Evolutionary conservation across 2,888 invertebrate genomes (phyloP).

Genomic region (Oasisia sp.): DNA sequence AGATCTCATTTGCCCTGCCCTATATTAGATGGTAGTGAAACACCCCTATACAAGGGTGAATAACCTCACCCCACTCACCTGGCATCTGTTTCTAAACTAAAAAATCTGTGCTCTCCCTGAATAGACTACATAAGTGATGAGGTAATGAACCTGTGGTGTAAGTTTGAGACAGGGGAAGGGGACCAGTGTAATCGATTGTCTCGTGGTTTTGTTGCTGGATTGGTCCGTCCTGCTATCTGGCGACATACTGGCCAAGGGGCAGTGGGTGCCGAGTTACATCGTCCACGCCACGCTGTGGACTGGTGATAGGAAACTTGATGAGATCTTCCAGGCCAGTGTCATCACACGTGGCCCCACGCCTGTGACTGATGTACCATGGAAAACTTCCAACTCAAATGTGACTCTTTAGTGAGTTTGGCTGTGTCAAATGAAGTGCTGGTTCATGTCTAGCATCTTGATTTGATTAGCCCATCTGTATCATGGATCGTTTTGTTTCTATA

Average conservation of each 20-base stretch:
- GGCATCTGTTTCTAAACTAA: no score
- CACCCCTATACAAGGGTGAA: no score
- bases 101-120: no score
- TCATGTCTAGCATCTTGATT: neutral
- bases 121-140: no score
- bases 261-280: neutral
- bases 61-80: no score
- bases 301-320: neutral
- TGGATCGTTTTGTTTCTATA: neutral
- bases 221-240: neutral
- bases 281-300: neutral
- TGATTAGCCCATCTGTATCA: neutral
- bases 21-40: no score
- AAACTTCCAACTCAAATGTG: constrained; percentile 17
- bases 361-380: neutral
- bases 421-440: neutral
- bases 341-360: neutral
- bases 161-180: neutral
- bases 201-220: neutral
- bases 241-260: neutral
- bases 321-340: neutral
- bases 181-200: neutral
- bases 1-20: no score
- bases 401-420: neutral
- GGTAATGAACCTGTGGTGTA: no score